These are phyloP conservation scores for Stichodactyla helianthus DNA, from an alignment of 64 coral and sea anemone species.

Conservation along the genomic window DNA sequence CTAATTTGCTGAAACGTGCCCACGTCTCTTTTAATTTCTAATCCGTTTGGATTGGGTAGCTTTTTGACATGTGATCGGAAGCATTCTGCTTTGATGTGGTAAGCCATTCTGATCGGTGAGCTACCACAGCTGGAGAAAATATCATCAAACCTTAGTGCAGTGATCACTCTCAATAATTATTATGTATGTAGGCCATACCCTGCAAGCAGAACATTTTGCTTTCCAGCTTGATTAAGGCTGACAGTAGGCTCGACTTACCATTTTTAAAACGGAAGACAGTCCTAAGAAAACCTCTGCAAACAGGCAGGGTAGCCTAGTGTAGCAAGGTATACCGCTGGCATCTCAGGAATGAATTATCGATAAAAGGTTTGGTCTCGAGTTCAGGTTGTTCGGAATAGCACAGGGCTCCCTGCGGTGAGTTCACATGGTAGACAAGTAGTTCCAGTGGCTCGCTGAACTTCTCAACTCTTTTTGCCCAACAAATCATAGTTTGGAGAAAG, in stretches of 20 bases:
- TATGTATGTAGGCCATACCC: neutral
- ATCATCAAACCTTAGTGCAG: neutral
- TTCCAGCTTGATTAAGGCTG: neutral
- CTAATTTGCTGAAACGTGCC: neutral
- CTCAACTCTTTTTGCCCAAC: neutral
- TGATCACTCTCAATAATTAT: too few species aligned
- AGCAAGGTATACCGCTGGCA: neutral
- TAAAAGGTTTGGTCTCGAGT: too few species aligned
- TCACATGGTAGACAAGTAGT: neutral
- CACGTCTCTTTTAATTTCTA: neutral
- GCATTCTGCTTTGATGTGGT: neutral
- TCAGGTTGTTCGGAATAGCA: neutral
- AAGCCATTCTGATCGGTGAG: neutral
- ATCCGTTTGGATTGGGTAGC: neutral
- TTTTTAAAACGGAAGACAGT: too few species aligned
- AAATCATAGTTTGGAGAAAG: neutral
- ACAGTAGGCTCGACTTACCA: too few species aligned
- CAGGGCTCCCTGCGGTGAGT: neutral
- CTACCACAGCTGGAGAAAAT: neutral
- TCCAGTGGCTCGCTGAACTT: neutral
- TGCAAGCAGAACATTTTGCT: neutral
- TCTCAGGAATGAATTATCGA: neutral
- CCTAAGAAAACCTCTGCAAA: too few species aligned
- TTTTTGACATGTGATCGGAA: slow-evolving; percentile 1
- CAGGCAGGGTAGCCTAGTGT: too few species aligned